Percentiles rank a stretch among this genome's conserved stretches.
These are phyloP conservation scores for Alectura lathami DNA, from an alignment of 2,113 vertebrate genomes.

Conservation along the genomic window DNA sequence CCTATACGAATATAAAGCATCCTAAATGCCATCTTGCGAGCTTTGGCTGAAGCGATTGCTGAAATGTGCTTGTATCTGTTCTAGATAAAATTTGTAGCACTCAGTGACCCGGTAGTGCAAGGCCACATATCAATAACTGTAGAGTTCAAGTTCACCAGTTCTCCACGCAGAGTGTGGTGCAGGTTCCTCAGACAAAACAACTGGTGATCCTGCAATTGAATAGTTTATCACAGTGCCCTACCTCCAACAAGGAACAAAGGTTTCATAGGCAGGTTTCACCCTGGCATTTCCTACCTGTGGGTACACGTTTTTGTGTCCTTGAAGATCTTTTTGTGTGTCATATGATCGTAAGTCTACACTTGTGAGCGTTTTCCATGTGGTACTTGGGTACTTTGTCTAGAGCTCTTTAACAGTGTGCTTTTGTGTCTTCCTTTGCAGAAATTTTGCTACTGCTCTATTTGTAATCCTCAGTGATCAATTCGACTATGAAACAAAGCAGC, in stretches of 20 bases:
- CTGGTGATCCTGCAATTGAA: background rate
- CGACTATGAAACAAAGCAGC: slow-evolving; percentile 39
- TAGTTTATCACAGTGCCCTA: background rate
- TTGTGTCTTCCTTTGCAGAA: slow-evolving; percentile 23
- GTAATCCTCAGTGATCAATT: slow-evolving; percentile 47
- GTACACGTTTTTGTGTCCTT: background rate
- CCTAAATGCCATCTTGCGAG: background rate
- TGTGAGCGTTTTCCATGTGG: background rate
- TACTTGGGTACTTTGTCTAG: background rate
- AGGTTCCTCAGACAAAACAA: background rate
- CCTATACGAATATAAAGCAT: background rate
- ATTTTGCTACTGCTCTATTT: background rate
- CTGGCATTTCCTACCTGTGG: background rate
- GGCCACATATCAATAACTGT: fast-evolving
- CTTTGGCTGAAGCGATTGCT: background rate
- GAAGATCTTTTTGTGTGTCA: background rate
- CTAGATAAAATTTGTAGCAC: background rate
- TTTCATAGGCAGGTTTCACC: background rate
- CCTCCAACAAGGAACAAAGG: background rate
- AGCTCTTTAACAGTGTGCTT: slow-evolving; percentile 19
- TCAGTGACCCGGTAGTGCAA: background rate
- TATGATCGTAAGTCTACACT: background rate
- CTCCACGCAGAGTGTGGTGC: background rate
- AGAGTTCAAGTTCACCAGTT: background rate
- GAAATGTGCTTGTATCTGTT: background rate